These are phyloP conservation scores for Pluvianellus socialis DNA, from an alignment of 2,113 vertebrate genomes.

Conservation along the genomic window DNA sequence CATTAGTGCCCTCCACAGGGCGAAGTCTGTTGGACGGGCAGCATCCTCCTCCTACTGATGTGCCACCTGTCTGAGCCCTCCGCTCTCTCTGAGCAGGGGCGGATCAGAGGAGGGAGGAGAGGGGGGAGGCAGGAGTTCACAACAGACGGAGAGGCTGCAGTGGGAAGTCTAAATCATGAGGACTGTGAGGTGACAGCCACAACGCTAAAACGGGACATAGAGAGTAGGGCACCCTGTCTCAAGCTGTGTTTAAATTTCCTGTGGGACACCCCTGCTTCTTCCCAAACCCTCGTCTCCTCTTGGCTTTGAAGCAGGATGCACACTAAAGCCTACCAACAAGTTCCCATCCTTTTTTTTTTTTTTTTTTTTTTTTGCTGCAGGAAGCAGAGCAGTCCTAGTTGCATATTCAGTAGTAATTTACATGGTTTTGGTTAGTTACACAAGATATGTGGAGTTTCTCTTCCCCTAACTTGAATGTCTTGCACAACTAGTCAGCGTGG, in stretches of 20 bases:
- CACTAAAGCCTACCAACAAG: not conserved
- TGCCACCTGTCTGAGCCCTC: not conserved
- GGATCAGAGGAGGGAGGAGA: not conserved
- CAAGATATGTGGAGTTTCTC: slow-evolving; percentile 59
- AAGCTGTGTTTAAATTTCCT: not conserved
- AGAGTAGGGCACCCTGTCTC: not conserved
- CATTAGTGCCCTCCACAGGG: not conserved
- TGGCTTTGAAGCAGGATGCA: not conserved
- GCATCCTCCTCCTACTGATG: not conserved
- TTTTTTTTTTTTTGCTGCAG: not conserved
- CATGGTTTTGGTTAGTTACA: slow-evolving; percentile 64
- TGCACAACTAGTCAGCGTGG: slow-evolving; percentile 52
- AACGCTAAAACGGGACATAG: not conserved
- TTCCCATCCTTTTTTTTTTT: not conserved
- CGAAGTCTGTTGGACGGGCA: not conserved
- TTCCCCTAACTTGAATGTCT: slow-evolving; percentile 60
- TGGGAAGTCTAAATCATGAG: not conserved
- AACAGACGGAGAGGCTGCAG: not conserved
- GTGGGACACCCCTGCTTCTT: not conserved
- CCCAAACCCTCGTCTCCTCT: not conserved
- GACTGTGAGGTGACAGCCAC: not conserved
- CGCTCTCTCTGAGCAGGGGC: not conserved
- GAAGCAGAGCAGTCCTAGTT: slow-evolving; percentile 45
- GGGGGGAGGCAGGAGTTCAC: fast-evolving
- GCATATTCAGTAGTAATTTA: slow-evolving; percentile 70